These are phyloP conservation scores for Rhinopomastus cyanomelas DNA, from an alignment of 2,113 vertebrate genomes.

Conservation along the genomic window DNA sequence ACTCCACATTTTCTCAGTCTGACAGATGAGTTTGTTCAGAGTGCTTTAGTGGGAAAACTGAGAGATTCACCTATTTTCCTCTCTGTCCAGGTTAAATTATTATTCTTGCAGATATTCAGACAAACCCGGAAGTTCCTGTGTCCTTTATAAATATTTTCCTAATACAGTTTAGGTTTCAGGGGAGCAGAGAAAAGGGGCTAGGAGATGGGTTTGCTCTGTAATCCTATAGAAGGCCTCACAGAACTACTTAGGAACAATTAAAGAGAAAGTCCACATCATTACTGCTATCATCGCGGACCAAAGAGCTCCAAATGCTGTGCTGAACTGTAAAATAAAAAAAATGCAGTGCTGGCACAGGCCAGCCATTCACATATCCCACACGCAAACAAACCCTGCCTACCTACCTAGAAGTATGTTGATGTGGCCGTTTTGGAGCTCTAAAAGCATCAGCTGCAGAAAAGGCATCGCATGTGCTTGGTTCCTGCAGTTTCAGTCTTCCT, in stretches of 20 bases:
- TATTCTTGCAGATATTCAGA: neutral
- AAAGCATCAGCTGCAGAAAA: fast-evolving
- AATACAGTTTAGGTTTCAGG: neutral
- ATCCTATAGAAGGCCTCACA: neutral
- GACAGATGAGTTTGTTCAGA: neutral
- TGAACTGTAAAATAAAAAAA: neutral
- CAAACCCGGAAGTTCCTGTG: neutral
- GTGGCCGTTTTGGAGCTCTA: neutral
- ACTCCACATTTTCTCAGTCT: neutral
- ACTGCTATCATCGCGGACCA: neutral
- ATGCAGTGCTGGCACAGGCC: neutral
- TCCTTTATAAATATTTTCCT: neutral
- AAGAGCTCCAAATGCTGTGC: neutral
- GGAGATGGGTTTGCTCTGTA: neutral
- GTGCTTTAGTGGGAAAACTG: neutral
- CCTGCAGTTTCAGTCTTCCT: neutral
- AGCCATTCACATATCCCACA: neutral
- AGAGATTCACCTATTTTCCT: neutral
- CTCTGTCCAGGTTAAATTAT: neutral
- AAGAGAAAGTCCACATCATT: neutral
- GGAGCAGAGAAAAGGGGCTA: neutral
- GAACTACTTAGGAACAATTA: neutral
- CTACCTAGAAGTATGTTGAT: neutral
- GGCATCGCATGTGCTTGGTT: fast-evolving
- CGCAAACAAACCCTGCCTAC: neutral